These are phyloP conservation scores for Huso huso DNA, from an alignment of 2,797 vertebrate species.

Conservation along the genomic window DNA sequence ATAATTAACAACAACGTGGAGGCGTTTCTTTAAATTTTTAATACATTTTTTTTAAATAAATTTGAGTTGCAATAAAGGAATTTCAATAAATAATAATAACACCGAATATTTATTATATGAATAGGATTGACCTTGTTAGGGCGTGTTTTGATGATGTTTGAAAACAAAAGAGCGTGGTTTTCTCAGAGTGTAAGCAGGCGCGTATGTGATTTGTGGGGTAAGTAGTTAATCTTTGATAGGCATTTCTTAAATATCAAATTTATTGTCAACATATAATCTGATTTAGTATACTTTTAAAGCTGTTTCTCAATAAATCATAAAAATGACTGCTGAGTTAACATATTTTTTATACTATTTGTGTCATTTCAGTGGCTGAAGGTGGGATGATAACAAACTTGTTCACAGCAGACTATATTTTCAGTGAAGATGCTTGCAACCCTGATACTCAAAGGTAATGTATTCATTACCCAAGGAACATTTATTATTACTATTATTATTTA, in stretches of 20 bases:
- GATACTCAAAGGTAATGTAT: conserved; percentile 72
- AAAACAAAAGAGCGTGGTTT: conserved; percentile 73
- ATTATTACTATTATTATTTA: neutral
- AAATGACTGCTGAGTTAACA: neutral
- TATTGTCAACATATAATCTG: neutral
- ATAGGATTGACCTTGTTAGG: no score
- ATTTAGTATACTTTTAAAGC: neutral
- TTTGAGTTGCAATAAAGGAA: neutral
- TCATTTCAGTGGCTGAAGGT: conserved; percentile 56
- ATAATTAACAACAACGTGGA: neutral
- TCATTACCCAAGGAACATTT: neutral
- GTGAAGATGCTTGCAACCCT: conserved; percentile 67
- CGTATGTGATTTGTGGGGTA: conserved; percentile 69
- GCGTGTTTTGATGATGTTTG: conserved; percentile 60
- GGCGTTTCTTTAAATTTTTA: neutral
- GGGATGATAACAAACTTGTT: conserved; percentile 46
- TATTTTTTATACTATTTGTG: neutral
- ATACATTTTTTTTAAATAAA: neutral
- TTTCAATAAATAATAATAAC: neutral
- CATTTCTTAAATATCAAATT: no score
- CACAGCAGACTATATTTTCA: conserved; percentile 79
- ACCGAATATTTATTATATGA: neutral
- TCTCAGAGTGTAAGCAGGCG: conserved; percentile 62
- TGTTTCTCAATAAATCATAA: neutral
- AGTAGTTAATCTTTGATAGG: conserved; percentile 28